Evolutionary conservation across 2,113 vertebrate species (phyloP).

Genomic region (Pterocles orientalis): DNA sequence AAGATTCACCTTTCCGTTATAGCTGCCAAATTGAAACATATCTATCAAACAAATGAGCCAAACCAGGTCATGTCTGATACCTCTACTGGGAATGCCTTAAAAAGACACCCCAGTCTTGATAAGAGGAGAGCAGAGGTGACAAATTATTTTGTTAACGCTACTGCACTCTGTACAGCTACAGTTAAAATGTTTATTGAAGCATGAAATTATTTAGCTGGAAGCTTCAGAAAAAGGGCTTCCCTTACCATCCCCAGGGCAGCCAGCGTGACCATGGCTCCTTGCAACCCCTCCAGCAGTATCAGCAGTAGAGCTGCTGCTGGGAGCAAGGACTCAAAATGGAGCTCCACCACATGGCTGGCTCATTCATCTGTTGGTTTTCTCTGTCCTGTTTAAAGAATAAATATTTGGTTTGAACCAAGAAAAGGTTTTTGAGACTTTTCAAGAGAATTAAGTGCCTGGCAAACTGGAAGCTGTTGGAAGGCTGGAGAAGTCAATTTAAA

Average conservation of each 20-base stretch:
- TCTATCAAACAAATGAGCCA: not conserved
- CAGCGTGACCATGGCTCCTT: not conserved
- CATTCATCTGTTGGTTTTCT: not conserved
- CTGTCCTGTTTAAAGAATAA: not conserved
- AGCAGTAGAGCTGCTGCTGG: not conserved
- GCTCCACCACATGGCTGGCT: rapidly evolving
- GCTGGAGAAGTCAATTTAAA: not conserved
- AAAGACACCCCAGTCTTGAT: not conserved
- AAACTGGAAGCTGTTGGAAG: not conserved
- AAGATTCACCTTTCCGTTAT: not conserved
- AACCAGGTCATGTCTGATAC: not conserved
- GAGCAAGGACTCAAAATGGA: rapidly evolving
- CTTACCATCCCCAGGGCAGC: too few relatives aligned
- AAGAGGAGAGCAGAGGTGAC: not conserved
- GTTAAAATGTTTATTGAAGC: not conserved
- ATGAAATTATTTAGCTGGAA: not conserved
- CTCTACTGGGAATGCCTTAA: not conserved
- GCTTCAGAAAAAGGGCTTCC: not conserved
- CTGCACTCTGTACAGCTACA: not conserved
- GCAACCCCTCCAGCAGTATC: not conserved
- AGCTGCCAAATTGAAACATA: not conserved
- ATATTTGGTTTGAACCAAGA: not conserved
- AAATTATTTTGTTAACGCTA: not conserved
- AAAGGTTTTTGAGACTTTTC: not conserved
- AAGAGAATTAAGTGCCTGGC: not conserved